Base-by-base conservation (phyloP, 2,113 vertebrate genomes). In the Prionailurus viverrinus region DNA sequence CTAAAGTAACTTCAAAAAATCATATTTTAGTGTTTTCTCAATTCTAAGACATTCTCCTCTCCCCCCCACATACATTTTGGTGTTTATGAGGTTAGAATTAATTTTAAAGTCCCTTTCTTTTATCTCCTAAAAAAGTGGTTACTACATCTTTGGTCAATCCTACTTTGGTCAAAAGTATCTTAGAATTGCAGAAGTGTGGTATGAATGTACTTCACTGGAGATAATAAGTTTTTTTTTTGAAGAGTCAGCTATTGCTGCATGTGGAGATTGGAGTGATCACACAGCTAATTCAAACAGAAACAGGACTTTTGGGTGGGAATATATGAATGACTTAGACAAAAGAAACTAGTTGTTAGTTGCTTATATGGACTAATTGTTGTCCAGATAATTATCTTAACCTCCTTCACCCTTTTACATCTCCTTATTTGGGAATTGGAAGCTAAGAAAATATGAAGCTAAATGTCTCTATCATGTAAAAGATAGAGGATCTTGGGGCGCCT, bases 401-500 rank as follows among this genome's bases (percentile, higher is more conserved):
- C 29, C 33, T 23, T 58, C 14, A 85, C 3, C 2, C 18, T 21
- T 93, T 95, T 91, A 39, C 45, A 66, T 96, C 91, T 94, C 93
- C 25, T 97, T 48, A 10, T 96, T 79, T 88, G 45, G 7, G 29
- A 31, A 73, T 51, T 27, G 4, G n/a, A 79, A 93, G 78, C n/a
- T 79, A 93, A 97, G 39, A 27, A 96, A 91, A 76, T 71, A 93
- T 48, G 51, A 95, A 96, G 7, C 48, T 91, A 76, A 93, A 84
- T 93, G 48, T 53, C 48, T 80, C 33, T 65, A 41, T 80, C 25
- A 55, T 66, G 66, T 85, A 88, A 58, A 95, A 85, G 51, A 92
- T 73, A 79, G 33, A 9, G 39, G 53, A 84, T 80, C 63, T 93
- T 66, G 39, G 39, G 39, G 39, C 39, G 39, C 39, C 39, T 41